Evolutionary conservation across 2,113 vertebrate genomes (phyloP).

Genomic region (Pitta sordida): DNA sequence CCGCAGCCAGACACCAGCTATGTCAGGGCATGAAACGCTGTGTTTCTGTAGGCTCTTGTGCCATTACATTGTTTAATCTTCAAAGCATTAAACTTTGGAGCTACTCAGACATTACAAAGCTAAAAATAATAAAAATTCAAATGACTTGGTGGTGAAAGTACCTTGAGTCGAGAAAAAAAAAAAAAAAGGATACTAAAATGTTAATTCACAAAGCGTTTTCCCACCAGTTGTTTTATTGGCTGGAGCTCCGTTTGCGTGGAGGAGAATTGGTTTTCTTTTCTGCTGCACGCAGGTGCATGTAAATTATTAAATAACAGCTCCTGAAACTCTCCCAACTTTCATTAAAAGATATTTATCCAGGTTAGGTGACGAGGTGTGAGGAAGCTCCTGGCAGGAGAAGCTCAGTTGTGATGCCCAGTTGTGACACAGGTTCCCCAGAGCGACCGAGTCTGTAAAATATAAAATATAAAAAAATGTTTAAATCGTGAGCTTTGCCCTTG

Average conservation of each 20-base stretch:
- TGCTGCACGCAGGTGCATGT: slow-evolving; percentile 32
- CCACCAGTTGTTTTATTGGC: slow-evolving; percentile 48
- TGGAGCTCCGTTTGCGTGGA: slow-evolving; percentile 2
- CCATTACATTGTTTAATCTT: slow-evolving; percentile 54
- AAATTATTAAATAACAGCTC: slow-evolving; percentile 35
- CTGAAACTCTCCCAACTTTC: slow-evolving; percentile 27
- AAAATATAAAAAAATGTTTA: no score
- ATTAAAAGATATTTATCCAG: slow-evolving; percentile 26
- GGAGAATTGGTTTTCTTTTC: slow-evolving; percentile 28
- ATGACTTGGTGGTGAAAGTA: slow-evolving; percentile 49
- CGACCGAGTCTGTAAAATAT: fast-evolving
- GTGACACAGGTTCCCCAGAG: not conserved
- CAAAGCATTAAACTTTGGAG: slow-evolving; percentile 54
- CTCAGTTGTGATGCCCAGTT: not conserved
- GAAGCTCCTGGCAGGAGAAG: slow-evolving; percentile 2
- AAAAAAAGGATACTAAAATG: slow-evolving; percentile 57
- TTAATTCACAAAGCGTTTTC: slow-evolving; percentile 48
- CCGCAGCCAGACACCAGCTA: slow-evolving; percentile 45
- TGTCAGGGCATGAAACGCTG: slow-evolving; percentile 39
- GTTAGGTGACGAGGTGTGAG: not conserved
- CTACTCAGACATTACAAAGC: slow-evolving; percentile 25
- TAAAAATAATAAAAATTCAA: slow-evolving; percentile 66
- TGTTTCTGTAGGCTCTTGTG: slow-evolving; percentile 24
- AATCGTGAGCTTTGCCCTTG: not conserved
- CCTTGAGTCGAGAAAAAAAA: slow-evolving; percentile 46